phyloP scores from a whole-genome alignment of 1,140 invertebrate genomes.

The Sipha flava region DNA sequence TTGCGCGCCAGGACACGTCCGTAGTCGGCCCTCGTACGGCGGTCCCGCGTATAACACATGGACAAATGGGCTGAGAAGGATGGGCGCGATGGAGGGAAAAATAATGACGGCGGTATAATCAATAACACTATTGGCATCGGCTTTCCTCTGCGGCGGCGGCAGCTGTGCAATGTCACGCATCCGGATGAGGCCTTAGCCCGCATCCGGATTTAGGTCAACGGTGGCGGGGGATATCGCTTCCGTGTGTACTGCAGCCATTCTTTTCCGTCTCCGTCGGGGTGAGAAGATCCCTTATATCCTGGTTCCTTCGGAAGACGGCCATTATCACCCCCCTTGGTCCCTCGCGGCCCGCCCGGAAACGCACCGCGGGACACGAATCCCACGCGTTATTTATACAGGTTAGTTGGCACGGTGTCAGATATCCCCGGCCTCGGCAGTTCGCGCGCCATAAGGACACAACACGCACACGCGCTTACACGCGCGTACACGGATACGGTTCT shows the following conservation, averaged over 20 bases:
- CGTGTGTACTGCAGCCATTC: too few species aligned
- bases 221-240: not conserved
- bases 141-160: not conserved
- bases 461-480: not conserved
- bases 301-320: not conserved
- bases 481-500: not conserved
- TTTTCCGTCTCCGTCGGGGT: not conserved
- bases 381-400: slow-evolving; percentile 26
- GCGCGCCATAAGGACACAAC: not conserved
- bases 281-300: too few species aligned
- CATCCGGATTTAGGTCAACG: not conserved
- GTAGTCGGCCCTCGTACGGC: too few species aligned
- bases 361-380: not conserved
- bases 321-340: not conserved
- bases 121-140: not conserved
- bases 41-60: not conserved
- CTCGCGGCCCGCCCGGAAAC: not conserved
- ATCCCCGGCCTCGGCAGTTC: not conserved
- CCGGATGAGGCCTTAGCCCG: not conserved
- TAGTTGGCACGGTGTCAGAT: slow-evolving; percentile 24
- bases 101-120: not conserved
- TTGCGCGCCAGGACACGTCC: too few species aligned
- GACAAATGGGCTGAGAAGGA: not conserved
- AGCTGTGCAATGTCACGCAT: not conserved
- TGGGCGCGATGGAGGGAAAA: not conserved